Base-by-base conservation (phyloP, 2,113 vertebrate species). In the Microcebus lehilahytsara region DNA sequence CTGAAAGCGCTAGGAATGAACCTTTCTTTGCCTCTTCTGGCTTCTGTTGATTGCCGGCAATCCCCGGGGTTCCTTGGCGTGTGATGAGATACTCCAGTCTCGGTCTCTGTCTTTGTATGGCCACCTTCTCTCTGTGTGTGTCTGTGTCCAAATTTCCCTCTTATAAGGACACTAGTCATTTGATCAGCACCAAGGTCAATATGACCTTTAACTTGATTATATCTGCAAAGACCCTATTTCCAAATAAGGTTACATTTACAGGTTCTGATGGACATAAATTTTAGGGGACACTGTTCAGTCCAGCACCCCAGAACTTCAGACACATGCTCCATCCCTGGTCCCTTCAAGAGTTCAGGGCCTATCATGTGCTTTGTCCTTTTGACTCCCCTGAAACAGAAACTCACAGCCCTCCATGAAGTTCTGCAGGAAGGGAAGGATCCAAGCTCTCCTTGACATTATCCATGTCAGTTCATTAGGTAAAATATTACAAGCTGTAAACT, bases 81-180 rank as follows among this genome's bases (percentile, higher is more conserved):
- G 3, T 22, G 87, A 74, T 5, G 1, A 6, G 32, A 2, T 40
- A 0, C 16, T 10, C 3, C 2, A 40, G 0, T 62, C n/a, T 85
- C 53, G 25, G 13, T 30, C 64, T 56, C 27, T 30, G 11, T 46
- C 53, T 6, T 49, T 23, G 9, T 0, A 0, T 0, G n/a, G 2
- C 49, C 8, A 1, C 22, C 37, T 84, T 69, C n/a, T 60, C 60
- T 92, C 14, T 42, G 2, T 42, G 62, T 86, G 17, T 14, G 5
- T 66, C 51, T 71, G 16, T 79, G 19, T 91, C 49, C 51, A 62
- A 3, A 16, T 71, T 49, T 14, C 2, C 22, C 42, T 71, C 34
- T 60, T 22, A 9, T 22, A 78, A 78, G 51, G 13, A 86, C 20
- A 6, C 14, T 6, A 9, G 8, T 51, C 46, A 9, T 49, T 85